A percentile compares a stretch with the other conserved stretches of the same genome.
Conservation (phyloP, 2,888 invertebrate species). For the Apodemia hepburni region DNA sequence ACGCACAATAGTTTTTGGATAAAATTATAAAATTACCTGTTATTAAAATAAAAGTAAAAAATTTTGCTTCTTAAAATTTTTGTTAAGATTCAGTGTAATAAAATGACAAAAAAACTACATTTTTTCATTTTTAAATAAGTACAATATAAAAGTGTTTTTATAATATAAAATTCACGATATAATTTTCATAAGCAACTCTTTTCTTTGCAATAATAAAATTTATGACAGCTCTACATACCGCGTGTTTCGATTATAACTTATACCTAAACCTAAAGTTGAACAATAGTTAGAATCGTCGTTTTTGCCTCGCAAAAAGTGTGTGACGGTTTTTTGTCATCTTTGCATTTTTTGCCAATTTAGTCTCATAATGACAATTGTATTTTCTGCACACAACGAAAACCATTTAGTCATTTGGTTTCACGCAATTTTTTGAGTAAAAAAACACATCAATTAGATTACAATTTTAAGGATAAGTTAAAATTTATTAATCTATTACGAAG, state of each 20-base stretch:
- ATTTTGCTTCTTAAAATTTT: too few species aligned
- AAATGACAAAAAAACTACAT: too few species aligned
- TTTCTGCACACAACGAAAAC: slow-evolving; percentile 23
- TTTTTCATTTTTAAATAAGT: too few species aligned
- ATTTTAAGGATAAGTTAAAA: background rate
- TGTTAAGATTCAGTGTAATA: too few species aligned
- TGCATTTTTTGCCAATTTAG: slow-evolving; percentile 42
- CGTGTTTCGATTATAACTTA: background rate
- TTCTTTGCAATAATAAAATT: background rate
- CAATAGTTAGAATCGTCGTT: slow-evolving; percentile 23
- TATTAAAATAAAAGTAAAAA: too few species aligned
- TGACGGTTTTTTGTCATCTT: slow-evolving; percentile 37
- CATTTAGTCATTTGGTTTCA: background rate
- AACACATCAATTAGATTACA: background rate
- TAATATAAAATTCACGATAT: background rate
- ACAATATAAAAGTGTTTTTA: background rate
- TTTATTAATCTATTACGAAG: slow-evolving; percentile 23
- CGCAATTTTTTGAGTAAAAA: background rate
- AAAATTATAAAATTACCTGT: too few species aligned
- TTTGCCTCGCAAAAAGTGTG: slow-evolving; percentile 29
- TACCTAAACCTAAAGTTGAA: background rate
- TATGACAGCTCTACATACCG: background rate
- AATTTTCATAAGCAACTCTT: background rate
- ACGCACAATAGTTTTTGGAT: too few species aligned
- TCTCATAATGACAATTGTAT: slow-evolving; percentile 35